phyloP scores from a whole-genome alignment of 92 coral and sea anemone genomes.

The Epizoanthus fatuus region DNA sequence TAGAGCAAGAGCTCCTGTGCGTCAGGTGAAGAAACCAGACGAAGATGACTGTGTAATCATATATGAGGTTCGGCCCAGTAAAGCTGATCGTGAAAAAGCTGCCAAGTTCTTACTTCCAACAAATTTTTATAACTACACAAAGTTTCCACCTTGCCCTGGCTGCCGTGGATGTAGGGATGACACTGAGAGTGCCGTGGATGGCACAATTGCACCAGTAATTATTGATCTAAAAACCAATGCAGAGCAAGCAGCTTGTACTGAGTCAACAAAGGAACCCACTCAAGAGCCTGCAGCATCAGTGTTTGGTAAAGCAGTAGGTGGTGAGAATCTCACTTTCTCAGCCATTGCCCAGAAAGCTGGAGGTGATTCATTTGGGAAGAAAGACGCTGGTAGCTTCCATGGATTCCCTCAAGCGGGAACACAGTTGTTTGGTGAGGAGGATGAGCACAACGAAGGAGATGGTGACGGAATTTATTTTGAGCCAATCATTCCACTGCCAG shows the following conservation, averaged over 20 bases:
- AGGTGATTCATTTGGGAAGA: conserved; percentile 44
- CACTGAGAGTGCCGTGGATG: not conserved
- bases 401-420: conserved; percentile 85
- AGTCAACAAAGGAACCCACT: conserved; percentile 8
- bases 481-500: conserved; percentile 94
- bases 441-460: conserved; percentile 43
- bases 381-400: conserved; percentile 14
- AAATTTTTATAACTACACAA: conserved; percentile 83
- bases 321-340: conserved; percentile 72
- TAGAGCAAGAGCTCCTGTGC: conserved; percentile 71
- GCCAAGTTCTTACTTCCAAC: conserved; percentile 79
- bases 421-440: conserved; percentile 78
- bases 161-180: conserved; percentile 69
- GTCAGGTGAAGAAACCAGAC: conserved; percentile 64
- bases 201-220: not conserved
- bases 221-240: conserved; percentile 10
- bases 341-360: conserved; percentile 66
- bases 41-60: conserved; percentile 79
- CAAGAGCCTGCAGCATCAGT: conserved; percentile 51
- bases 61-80: conserved; percentile 77
- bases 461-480: conserved; percentile 80
- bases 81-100: conserved; percentile 89
- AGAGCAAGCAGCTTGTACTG: conserved; percentile 21
- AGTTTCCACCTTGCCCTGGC: conserved; percentile 66
- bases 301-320: conserved; percentile 78